phyloP scores from a whole-genome alignment of 1,140 invertebrate genomes.

The Phocides pigmalion region DNA sequence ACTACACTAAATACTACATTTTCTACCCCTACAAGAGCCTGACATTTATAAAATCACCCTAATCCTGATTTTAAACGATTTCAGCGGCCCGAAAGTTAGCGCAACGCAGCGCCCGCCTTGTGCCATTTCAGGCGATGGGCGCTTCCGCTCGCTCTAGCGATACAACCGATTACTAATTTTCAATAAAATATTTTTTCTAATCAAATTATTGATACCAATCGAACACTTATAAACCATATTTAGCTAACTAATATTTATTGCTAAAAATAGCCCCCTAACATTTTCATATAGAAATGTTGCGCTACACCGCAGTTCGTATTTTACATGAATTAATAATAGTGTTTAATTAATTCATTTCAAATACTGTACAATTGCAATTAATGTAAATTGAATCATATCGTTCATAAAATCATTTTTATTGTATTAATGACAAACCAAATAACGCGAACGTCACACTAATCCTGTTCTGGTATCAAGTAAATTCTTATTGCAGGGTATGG shows the following conservation, averaged over 20 bases:
- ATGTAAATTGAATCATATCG: no score
- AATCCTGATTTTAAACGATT: neutral
- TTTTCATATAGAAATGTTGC: neutral
- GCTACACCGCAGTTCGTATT: no score
- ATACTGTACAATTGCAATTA: no score
- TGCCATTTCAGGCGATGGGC: slow-evolving; percentile 61
- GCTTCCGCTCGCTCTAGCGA: slow-evolving; percentile 30
- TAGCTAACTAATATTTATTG: neutral
- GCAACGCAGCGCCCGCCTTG: slow-evolving; percentile 44
- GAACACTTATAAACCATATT: neutral
- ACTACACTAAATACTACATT: neutral
- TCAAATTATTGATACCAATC: neutral
- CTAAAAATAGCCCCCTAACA: neutral
- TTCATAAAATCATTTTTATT: no score
- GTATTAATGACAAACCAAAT: no score
- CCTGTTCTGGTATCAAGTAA: no score
- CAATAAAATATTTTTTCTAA: neutral
- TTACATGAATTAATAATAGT: no score
- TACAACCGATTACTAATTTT: neutral
- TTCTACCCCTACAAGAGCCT: neutral
- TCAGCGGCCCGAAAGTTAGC: slow-evolving; percentile 37
- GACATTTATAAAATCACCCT: neutral
- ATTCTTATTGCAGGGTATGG: no score
- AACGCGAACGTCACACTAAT: no score
- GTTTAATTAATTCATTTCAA: no score